A percentile compares a stretch with the other conserved stretches of the same genome.
phyloP scores from a whole-genome alignment of 2,113 vertebrate species.

The Propithecus coquereli region DNA sequence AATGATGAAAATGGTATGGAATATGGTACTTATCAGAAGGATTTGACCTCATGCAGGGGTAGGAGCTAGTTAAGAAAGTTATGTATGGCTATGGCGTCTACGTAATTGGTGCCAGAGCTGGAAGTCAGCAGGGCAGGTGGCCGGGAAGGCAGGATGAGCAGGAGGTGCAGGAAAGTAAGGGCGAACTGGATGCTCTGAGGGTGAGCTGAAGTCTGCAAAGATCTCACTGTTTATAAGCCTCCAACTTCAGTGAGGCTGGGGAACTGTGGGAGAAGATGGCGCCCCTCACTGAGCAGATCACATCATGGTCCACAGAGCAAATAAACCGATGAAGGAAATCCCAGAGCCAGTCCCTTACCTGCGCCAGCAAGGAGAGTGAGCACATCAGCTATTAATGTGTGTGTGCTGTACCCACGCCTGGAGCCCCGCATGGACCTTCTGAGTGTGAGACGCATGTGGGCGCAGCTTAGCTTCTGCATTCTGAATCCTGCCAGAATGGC shows the following conservation, averaged over 20 bases:
- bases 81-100: not conserved
- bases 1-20: not conserved
- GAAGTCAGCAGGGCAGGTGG: not conserved
- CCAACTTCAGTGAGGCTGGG: not conserved
- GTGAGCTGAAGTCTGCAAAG: not conserved
- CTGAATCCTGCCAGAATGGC: not conserved
- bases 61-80: not conserved
- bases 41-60: not conserved
- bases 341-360: rapidly evolving
- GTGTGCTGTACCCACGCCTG: rapidly evolving
- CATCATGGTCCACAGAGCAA: not conserved
- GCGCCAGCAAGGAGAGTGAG: not conserved
- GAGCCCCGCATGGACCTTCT: not conserved
- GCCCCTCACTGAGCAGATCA: not conserved
- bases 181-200: too few species aligned
- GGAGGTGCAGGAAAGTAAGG: too few species aligned
- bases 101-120: not conserved
- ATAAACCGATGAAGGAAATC: not conserved
- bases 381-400: rapidly evolving
- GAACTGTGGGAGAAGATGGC: not conserved
- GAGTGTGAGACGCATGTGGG: rapidly evolving
- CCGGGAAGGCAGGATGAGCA: not conserved
- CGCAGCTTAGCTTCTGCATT: not conserved
- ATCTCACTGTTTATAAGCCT: not conserved
- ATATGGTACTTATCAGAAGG: not conserved